Evolutionary conservation across 2,113 vertebrate genomes (phyloP).

Genomic region (Eupsittula cactorum): DNA sequence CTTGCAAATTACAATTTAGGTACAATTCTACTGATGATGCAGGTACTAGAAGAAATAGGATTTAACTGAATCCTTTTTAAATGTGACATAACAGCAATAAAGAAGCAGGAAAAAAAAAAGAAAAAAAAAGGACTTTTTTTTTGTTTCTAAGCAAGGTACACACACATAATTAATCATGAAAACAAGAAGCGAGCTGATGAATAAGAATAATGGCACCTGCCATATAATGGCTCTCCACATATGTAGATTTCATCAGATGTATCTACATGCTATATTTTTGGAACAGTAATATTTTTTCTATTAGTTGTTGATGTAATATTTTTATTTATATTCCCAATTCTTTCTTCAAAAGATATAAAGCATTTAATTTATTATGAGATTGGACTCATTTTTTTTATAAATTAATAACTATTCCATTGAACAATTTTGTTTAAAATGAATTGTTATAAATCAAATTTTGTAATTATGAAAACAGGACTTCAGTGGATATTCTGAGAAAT

Average conservation of each 20-base stretch:
- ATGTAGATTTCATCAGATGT: background rate
- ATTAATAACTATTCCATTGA: background rate
- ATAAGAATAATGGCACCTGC: background rate
- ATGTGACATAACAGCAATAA: background rate
- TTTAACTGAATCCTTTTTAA: background rate
- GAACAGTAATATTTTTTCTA: background rate
- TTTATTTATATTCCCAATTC: background rate
- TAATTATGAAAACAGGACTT: background rate
- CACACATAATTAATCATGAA: background rate
- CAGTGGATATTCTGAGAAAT: background rate
- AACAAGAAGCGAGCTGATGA: background rate
- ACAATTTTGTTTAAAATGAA: background rate
- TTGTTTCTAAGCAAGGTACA: background rate
- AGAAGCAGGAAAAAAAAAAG: rapidly evolving
- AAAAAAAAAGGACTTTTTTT: rapidly evolving
- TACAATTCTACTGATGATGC: background rate
- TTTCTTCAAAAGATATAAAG: background rate
- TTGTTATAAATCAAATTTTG: background rate
- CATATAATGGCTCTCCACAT: background rate
- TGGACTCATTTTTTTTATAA: background rate
- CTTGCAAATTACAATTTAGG: background rate
- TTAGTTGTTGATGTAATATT: background rate
- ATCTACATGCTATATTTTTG: background rate
- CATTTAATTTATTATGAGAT: background rate
- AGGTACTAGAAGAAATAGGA: background rate